A percentile compares a stretch with the other conserved stretches of the same genome.
phyloP scores from a whole-genome alignment of 2,113 vertebrate species.

The Emydura subglobosa region DNA sequence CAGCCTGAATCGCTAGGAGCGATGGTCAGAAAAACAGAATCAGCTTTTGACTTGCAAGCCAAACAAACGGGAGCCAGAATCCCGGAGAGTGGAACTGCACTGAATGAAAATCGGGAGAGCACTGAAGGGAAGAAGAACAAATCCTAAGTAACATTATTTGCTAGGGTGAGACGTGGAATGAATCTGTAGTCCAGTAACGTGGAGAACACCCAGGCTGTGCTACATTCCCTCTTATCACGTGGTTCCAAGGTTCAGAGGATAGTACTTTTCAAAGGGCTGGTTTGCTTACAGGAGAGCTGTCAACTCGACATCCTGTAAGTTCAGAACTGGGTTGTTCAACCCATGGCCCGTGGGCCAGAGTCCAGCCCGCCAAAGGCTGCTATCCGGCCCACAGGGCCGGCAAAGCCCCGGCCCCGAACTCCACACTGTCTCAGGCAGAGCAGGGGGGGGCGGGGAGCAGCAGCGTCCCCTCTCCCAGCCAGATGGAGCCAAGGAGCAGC shows the following conservation, averaged over 20 bases:
- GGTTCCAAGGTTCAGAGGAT: background rate
- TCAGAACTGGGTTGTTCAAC: no score
- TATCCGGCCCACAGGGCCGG: no score
- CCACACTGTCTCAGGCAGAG: no score
- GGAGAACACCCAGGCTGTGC: rapidly evolving
- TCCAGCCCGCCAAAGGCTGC: no score
- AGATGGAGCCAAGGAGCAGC: no score
- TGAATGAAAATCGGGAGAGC: background rate
- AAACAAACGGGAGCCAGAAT: background rate
- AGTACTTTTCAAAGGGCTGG: background rate
- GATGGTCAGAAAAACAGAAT: background rate
- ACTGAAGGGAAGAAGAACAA: background rate
- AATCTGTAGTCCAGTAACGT: background rate
- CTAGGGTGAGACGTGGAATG: background rate
- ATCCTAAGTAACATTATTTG: background rate
- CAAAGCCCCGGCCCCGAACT: no score
- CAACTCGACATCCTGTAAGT: background rate
- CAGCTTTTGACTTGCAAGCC: background rate
- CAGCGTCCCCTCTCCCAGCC: no score
- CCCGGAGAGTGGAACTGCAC: background rate
- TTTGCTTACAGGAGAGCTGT: background rate
- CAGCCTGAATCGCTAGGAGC: background rate
- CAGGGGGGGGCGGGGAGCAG: no score
- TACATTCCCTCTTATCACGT: background rate
- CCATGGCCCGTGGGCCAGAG: no score